A percentile compares a stretch with the other conserved stretches of the same genome.
These are phyloP conservation scores for Hycleus phaleratus DNA, from an alignment of 1,140 invertebrate genomes.

Conservation along the genomic window DNA sequence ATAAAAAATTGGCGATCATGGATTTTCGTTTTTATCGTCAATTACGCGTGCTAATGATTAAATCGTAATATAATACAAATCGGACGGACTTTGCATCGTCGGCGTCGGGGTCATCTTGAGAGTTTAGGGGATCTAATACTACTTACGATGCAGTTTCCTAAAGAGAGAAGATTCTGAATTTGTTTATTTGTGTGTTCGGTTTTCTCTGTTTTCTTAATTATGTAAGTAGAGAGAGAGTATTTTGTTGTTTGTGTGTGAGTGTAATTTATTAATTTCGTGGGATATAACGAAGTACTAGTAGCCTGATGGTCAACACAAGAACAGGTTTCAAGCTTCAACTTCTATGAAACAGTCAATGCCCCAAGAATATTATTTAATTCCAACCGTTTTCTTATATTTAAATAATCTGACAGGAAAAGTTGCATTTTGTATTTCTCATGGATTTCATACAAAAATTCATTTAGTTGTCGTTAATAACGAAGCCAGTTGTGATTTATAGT, in stretches of 20 bases:
- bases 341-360: conserved; percentile 20
- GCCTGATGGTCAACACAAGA: conserved; percentile 8
- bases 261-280: conserved; percentile 14
- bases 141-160: too few relatives aligned
- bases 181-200: too few relatives aligned
- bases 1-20: too few relatives aligned
- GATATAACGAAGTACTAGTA: conserved; percentile 3
- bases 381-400: conserved; percentile 15
- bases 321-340: conserved; percentile 16
- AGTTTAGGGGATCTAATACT: too few relatives aligned
- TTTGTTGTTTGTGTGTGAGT: not conserved
- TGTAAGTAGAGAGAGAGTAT: too few relatives aligned
- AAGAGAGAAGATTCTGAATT: too few relatives aligned
- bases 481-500: too few relatives aligned
- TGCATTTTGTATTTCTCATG: conserved; percentile 16
- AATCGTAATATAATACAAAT: conserved; percentile 3
- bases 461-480: not conserved
- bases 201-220: too few relatives aligned
- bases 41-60: conserved; percentile 1
- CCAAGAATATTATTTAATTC: conserved; percentile 23
- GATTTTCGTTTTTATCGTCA: not conserved
- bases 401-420: conserved; percentile 17
- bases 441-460: conserved; percentile 10
- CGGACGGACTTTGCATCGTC: not conserved
- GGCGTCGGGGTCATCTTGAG: too few relatives aligned